Conservation (phyloP, 2,888 invertebrate genomes). For the Luperina nickerlii region DNA sequence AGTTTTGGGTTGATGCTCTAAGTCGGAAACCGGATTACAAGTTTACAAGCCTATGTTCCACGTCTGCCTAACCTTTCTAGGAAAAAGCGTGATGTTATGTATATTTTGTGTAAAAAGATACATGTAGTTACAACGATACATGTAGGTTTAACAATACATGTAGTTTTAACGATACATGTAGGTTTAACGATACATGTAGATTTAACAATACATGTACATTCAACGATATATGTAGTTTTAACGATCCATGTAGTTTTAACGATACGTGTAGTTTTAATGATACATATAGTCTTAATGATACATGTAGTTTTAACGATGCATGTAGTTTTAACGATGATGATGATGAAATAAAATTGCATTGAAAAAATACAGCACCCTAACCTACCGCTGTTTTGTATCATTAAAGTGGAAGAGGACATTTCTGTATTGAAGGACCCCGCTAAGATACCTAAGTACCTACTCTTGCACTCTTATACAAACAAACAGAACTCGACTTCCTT, state of each 20-base stretch:
- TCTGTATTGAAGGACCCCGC: background rate
- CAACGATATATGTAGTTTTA: no score
- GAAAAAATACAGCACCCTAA: background rate
- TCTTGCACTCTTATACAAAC: conserved; percentile 28
- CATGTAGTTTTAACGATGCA: no score
- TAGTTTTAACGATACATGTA: no score
- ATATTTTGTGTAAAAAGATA: background rate
- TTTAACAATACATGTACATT: no score
- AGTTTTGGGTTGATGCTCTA: no score
- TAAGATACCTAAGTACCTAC: background rate
- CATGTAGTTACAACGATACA: background rate
- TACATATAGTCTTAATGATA: no score
- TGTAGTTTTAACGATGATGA: background rate
- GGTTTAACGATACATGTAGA: no score
- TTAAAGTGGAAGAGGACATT: background rate
- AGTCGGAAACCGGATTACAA: background rate
- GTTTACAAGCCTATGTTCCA: background rate
- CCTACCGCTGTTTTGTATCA: background rate
- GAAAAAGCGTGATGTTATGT: background rate
- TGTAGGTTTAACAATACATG: background rate
- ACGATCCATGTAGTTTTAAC: no score
- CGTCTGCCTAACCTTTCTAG: background rate
- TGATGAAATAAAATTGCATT: background rate
- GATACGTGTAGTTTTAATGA: no score
- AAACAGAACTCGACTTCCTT: conserved; percentile 54